These are phyloP conservation scores for Portunus trituberculatus DNA, from an alignment of 1,140 invertebrate species.

Conservation along the genomic window DNA sequence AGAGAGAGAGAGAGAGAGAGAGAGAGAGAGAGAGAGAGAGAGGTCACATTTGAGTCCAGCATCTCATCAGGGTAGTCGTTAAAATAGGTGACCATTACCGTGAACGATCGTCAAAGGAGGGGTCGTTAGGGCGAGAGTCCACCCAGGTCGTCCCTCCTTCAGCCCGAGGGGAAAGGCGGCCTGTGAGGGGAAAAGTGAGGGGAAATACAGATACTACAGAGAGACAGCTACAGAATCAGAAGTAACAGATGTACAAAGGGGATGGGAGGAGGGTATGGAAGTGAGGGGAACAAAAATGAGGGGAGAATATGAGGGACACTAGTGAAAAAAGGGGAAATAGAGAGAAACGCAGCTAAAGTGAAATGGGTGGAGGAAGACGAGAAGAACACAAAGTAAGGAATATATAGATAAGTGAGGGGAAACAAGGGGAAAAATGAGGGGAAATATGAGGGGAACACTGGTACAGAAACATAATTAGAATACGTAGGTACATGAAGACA, in stretches of 20 bases:
- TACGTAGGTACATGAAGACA: background rate
- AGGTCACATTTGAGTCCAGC: background rate
- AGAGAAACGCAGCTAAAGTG: background rate
- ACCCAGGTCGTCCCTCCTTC: no score
- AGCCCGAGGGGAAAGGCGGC: background rate
- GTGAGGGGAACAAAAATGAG: background rate
- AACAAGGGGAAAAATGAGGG: background rate
- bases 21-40: constrained; percentile 2
- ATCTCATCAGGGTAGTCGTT: background rate
- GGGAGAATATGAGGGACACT: background rate
- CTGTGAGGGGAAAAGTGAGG: background rate
- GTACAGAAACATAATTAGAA: no score
- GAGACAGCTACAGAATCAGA: background rate
- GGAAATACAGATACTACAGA: background rate
- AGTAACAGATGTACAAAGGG: background rate
- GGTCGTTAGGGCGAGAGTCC: background rate
- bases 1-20: no score
- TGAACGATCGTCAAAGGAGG: background rate
- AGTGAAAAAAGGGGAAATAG: background rate
- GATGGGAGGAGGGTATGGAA: background rate
- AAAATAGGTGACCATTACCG: background rate
- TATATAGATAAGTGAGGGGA: background rate
- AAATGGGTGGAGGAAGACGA: background rate
- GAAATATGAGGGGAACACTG: background rate
- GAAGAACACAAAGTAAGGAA: background rate